Evolutionary conservation across 2,888 invertebrate genomes (phyloP).

Genomic region (Abrostola triplasia): DNA sequence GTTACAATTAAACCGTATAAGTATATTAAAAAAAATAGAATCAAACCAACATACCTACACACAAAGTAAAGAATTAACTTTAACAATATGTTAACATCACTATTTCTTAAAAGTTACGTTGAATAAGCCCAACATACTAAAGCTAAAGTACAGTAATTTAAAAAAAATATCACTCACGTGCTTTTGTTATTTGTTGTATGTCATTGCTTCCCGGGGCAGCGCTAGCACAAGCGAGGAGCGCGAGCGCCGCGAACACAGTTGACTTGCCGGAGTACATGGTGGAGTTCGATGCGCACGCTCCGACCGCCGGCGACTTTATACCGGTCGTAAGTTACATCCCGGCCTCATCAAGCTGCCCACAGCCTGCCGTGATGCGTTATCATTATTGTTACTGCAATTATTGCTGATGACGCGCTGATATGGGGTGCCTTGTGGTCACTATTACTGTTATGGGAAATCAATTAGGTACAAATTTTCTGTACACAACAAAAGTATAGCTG

Average conservation of each 20-base stretch:
- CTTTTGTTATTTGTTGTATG: conserved; percentile 46
- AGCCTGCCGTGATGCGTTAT: conserved; percentile 6
- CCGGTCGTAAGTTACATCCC: conserved; percentile 47
- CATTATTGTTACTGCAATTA: conserved; percentile 15
- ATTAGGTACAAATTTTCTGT: too few relatives aligned
- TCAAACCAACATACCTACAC: not conserved
- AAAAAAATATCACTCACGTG: conserved; percentile 42
- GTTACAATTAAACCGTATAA: too few relatives aligned
- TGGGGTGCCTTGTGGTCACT: not conserved
- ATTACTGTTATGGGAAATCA: not conserved
- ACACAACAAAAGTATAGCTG: too few relatives aligned
- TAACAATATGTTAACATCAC: not conserved
- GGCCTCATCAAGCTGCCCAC: conserved; percentile 6
- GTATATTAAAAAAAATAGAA: not conserved
- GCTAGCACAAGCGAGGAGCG: conserved; percentile 57
- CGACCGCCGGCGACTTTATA: conserved; percentile 59
- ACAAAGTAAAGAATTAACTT: not conserved
- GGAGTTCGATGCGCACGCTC: conserved; percentile 45
- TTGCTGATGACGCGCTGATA: conserved; percentile 2
- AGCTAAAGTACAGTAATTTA: not conserved
- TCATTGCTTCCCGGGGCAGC: conserved; percentile 53
- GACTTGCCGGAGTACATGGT: conserved; percentile 61
- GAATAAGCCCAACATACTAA: not conserved
- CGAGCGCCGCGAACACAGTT: conserved; percentile 62
- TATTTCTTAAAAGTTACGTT: not conserved